phyloP scores from a whole-genome alignment of 2,797 vertebrate species.

The Cirrhinus mrigala region DNA sequence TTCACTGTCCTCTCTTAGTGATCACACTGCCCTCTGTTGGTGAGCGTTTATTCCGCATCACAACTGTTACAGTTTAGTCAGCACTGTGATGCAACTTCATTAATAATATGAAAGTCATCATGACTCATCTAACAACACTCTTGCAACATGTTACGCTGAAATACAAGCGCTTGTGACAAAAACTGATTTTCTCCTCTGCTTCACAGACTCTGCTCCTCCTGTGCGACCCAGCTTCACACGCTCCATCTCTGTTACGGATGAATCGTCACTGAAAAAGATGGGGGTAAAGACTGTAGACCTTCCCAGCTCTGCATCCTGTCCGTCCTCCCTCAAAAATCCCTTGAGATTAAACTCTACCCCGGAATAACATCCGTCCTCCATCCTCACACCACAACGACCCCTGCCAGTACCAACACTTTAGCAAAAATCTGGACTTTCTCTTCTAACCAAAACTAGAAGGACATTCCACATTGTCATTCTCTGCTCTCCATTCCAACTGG shows the following conservation, averaged over 20 bases:
- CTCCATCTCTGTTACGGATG: conserved; percentile 82
- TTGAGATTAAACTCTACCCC: conserved; percentile 70
- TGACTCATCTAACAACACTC: conserved; percentile 31
- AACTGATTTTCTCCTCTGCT: neutral
- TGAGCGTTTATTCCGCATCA: conserved; percentile 15
- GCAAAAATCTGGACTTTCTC: neutral
- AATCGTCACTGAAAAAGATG: conserved; percentile 79
- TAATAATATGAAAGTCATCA: conserved; percentile 15
- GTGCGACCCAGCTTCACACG: conserved; percentile 71
- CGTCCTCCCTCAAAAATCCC: conserved; percentile 61
- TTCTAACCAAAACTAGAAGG: conserved; percentile 8
- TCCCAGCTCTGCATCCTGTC: conserved; percentile 59
- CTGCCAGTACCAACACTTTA: neutral
- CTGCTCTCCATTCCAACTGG: neutral
- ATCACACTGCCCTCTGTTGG: conserved; percentile 47
- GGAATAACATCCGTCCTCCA: conserved; percentile 64
- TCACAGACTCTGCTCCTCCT: conserved; percentile 59
- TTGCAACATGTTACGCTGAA: neutral
- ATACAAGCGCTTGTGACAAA: conserved; percentile 10
- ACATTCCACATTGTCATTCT: conserved; percentile 11
- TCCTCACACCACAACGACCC: neutral
- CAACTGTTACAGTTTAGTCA: conserved; percentile 19
- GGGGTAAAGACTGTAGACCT: conserved; percentile 69
- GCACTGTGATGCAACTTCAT: conserved; percentile 23
- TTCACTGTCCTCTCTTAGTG: neutral